A percentile compares a stretch with the other conserved stretches of the same genome.
Conservation (phyloP, 1,140 invertebrate genomes). For the Drosophila elegans region DNA sequence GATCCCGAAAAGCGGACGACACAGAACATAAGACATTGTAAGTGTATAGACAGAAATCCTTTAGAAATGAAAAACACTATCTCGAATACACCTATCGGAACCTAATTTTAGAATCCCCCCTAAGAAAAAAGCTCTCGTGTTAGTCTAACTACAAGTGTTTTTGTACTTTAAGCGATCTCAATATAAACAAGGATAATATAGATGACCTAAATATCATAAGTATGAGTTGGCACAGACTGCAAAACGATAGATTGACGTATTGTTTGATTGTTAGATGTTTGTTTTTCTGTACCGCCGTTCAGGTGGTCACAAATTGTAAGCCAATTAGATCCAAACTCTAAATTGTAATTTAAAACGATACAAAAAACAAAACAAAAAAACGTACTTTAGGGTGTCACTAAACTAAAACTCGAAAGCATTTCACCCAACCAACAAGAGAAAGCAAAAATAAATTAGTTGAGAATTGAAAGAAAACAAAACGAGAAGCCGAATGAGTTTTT, state of each 20-base stretch:
- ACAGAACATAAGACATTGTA: slow-evolving; percentile 39
- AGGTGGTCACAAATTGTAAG: slow-evolving; percentile 20
- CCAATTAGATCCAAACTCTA: slow-evolving; percentile 55
- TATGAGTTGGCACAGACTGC: slow-evolving; percentile 80
- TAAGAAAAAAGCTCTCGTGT: slow-evolving; percentile 61
- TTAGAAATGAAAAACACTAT: slow-evolving; percentile 13
- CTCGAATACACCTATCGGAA: slow-evolving; percentile 20
- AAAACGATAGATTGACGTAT: slow-evolving; percentile 37
- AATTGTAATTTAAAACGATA: slow-evolving; percentile 64
- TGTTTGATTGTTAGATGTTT: slow-evolving; percentile 64
- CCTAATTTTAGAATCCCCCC: slow-evolving; percentile 27
- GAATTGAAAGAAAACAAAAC: slow-evolving; percentile 69
- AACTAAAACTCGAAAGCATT: slow-evolving; percentile 63
- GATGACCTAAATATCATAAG: slow-evolving; percentile 58
- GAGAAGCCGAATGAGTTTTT: slow-evolving; percentile 16
- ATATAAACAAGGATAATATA: slow-evolving; percentile 61
- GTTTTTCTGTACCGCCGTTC: slow-evolving; percentile 44
- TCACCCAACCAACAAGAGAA: slow-evolving; percentile 57
- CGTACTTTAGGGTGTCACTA: slow-evolving; percentile 74
- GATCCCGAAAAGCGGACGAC: slow-evolving; percentile 2
- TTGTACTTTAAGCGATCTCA: slow-evolving; percentile 76
- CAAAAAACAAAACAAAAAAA: slow-evolving; percentile 33
- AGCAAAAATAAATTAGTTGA: slow-evolving; percentile 81
- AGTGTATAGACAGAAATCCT: slow-evolving; percentile 66
- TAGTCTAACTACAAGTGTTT: slow-evolving; percentile 79